Evolutionary conservation across 2,888 invertebrate genomes (phyloP), one percentile per base, ranked within the genome.

Genomic region (Drosophila percnosoma): DNA sequence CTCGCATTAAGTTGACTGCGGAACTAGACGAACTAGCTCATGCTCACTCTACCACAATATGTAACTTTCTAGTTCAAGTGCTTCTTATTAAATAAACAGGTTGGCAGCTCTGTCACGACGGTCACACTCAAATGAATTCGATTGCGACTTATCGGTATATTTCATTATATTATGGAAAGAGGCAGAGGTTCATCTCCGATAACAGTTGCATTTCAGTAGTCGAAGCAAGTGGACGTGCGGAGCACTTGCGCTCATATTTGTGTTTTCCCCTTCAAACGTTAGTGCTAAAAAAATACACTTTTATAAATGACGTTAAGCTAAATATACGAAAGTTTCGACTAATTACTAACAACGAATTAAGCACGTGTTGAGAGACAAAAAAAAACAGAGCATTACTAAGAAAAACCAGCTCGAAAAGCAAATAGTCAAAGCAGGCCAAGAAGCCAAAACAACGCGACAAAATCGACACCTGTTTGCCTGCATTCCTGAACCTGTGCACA

Each of bases 391-490:
- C 13, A 21, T 68, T 66, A 40, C 48, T 49, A 48, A 79, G 42
- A 31, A 68, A 69, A 69, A 61, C 21, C 29, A 45, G 31, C 40
- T 59, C 54, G 64, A 59, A 64, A 62, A 57, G 40, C 29, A 65
- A 42, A 61, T 62, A 65, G 34, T 54, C 60, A 63, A 78, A 77
- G 21, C 70, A 58, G 70, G 48, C 70, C 68, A 59, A 62, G 72
- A 66, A 77, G 84, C 74, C 71, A 77, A 72, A 69, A 68, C 75
- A 82, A 68, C 68, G 72, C 60, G 54, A 75, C 83, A 64, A 24
- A 24, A 45, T 62, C 74, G 65, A 73, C 85, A 85, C 85, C 85
- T 88, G 83, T 88, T 83, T 70, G 66, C 75, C 72, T 78, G 73
- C 80, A 86, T 86, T 86, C 75, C 78, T 74, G 71, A 68, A 74